These are phyloP conservation scores for Caenorhabditis doughertyi DNA, from an alignment of 2,888 invertebrate species.

Conservation along the genomic window DNA sequence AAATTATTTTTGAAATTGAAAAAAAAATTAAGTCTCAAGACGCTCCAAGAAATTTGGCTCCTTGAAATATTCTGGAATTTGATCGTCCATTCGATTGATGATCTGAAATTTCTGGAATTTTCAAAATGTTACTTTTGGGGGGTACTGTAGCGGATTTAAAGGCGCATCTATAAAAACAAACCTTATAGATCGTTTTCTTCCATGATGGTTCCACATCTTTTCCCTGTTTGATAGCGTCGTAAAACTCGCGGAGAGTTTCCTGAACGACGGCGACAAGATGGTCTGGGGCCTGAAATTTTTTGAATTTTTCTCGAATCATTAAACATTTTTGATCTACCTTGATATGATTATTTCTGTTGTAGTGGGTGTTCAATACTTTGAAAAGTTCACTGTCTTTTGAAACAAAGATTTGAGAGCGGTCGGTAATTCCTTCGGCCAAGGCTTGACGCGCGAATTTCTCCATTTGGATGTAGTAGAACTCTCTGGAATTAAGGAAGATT, in stretches of 20 bases:
- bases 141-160: not conserved
- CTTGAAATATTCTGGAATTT: conserved; percentile 99
- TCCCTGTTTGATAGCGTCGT: conserved; percentile 96
- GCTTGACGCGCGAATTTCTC: conserved; percentile 99
- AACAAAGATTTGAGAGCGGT: conserved; percentile 90
- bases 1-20: too few species aligned
- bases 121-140: not conserved
- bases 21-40: conserved; percentile 86
- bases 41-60: conserved; percentile 99
- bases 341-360: conserved; percentile 97
- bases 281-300: conserved; percentile 90
- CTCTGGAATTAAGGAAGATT: conserved; percentile 90
- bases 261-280: conserved; percentile 98
- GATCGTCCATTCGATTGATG: conserved; percentile 98
- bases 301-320: not conserved
- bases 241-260: conserved; percentile 98
- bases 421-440: conserved; percentile 95
- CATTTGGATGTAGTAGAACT: conserved; percentile 99
- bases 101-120: conserved; percentile 84
- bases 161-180: conserved; percentile 12
- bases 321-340: conserved; percentile 86
- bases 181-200: conserved; percentile 99
- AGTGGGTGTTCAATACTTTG: conserved; percentile 97
- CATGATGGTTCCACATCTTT: conserved; percentile 99
- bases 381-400: conserved; percentile 97